Evolutionary conservation across 2,888 invertebrate genomes (phyloP), one percentile per base, ranked within the genome.

Genomic region (Synanthedon vespiformis): DNA sequence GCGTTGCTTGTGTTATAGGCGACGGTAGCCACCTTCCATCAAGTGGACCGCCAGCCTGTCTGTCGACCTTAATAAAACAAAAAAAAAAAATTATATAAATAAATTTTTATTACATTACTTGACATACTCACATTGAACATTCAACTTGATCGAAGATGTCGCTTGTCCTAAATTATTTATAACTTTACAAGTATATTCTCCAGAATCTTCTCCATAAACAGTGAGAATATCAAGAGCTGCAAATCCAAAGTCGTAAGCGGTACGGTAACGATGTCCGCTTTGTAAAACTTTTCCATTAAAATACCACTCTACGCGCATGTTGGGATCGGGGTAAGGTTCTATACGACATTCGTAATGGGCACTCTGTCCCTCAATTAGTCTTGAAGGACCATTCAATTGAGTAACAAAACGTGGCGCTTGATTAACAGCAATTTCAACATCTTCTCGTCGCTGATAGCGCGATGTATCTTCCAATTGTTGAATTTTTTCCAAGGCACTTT

Each of bases 181-280:
- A 51, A 94, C 96, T 69, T 91, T 92, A 79, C 95, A 95, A 12
- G 94, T 94, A 69, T 96, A 96, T 75, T 95, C 95, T 52, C 98
- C 98, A 58, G 95, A 94, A 77, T 99, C 99, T 85, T 97, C 97
- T 14, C 94, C 94, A 67, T 97, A 96, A 1, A 97, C 97, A 48
- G 96, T 95, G 34, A 97, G 89, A 56, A 99, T 95, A 75, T 99
- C 99, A 57, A 99, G 89, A 52, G 98, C 95, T 54, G 97, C 97
- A 80, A 97, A 98, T 49, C 99, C 99, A 77, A 99, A 99, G 75
- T 99, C 98, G 70, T 94, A 95, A 50, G 96, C 94, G 50, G 97
- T 97, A 69, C 96, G 92, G 89, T 95, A 96, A 57, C 98, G 92
- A 72, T 97, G 97, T 53, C 95, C 95, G 57, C 93, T 94, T 65